Evolutionary conservation across 1,140 invertebrate species (phyloP).

Genomic region (Cotesia typhae): DNA sequence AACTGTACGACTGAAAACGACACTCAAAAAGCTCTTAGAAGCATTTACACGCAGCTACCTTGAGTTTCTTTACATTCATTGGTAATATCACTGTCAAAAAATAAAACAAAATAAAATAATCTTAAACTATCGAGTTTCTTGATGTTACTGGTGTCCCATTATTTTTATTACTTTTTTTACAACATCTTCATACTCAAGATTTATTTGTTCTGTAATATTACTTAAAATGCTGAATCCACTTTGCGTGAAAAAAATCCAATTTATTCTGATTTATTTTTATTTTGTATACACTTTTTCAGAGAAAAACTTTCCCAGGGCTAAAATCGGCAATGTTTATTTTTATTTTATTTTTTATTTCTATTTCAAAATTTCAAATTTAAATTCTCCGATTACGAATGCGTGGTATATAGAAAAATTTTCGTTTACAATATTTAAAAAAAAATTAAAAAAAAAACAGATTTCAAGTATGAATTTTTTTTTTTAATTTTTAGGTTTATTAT

Average conservation of each 20-base stretch:
- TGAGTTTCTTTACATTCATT: slow-evolving; percentile 24
- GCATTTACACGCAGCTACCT: slow-evolving; percentile 12
- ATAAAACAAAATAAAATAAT: not conserved
- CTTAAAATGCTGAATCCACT: slow-evolving; percentile 1
- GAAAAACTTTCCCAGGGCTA: no score
- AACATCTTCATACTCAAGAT: not conserved
- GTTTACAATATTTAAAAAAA: no score
- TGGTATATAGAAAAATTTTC: no score
- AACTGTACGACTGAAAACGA: slow-evolving; percentile 18
- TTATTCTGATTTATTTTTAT: slow-evolving; percentile 11
- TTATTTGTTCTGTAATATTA: slow-evolving; percentile 4
- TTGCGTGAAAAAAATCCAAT: not conserved
- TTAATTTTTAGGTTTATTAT: no score
- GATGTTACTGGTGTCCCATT: not conserved
- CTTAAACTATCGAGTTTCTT: not conserved
- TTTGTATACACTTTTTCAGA: not conserved
- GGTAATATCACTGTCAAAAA: not conserved
- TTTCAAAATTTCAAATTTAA: no score
- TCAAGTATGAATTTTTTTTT: no score
- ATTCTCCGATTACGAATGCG: no score
- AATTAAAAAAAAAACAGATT: no score
- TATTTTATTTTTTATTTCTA: no score
- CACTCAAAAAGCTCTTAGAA: slow-evolving; percentile 2
- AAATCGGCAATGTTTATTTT: no score
- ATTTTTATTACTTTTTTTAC: not conserved